These are phyloP conservation scores for Rattus rattus DNA, from an alignment of 2,113 vertebrate genomes.

Conservation along the genomic window DNA sequence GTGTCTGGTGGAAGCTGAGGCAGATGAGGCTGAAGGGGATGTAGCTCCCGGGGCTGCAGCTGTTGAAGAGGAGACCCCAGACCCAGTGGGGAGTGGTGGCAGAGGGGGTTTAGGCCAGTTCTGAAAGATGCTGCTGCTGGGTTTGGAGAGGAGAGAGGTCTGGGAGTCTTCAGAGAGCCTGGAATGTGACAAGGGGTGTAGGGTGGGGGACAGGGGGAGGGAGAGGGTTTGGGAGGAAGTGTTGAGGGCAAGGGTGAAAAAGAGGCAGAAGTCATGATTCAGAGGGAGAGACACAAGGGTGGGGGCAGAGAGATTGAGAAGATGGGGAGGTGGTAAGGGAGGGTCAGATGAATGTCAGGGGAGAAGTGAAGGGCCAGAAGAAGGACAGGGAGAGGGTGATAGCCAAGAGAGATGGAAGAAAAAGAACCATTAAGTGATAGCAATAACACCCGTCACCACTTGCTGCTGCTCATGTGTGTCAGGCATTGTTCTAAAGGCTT, in stretches of 20 bases:
- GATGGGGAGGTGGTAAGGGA: neutral
- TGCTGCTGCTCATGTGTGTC: conserved; percentile 76
- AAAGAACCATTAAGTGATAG: conserved; percentile 81
- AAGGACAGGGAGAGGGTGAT: conserved; percentile 79
- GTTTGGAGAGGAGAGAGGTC: conserved; percentile 90
- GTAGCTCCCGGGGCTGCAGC: conserved; percentile 82
- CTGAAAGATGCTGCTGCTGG: conserved; percentile 86
- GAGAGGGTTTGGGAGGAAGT: conserved; percentile 67
- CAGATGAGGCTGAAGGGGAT: conserved; percentile 69
- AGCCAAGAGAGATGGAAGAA: conserved; percentile 87
- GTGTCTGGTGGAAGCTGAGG: conserved; percentile 81
- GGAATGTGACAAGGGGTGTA: conserved; percentile 69
- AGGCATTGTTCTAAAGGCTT: conserved; percentile 71
- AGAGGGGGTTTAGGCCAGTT: conserved; percentile 88
- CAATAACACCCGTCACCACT: conserved; percentile 73
- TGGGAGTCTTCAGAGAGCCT: conserved; percentile 93
- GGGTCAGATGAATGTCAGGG: conserved; percentile 43
- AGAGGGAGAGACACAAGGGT: neutral
- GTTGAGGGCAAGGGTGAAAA: conserved; percentile 33
- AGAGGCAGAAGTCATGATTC: conserved; percentile 38
- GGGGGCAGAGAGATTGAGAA: neutral
- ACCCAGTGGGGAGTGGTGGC: conserved; percentile 85
- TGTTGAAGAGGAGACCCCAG: conserved; percentile 83
- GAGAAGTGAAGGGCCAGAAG: conserved; percentile 58
- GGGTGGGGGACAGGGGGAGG: conserved; percentile 67